phyloP scores from a whole-genome alignment of 2,797 vertebrate species.

The Thalassophryne amazonica region DNA sequence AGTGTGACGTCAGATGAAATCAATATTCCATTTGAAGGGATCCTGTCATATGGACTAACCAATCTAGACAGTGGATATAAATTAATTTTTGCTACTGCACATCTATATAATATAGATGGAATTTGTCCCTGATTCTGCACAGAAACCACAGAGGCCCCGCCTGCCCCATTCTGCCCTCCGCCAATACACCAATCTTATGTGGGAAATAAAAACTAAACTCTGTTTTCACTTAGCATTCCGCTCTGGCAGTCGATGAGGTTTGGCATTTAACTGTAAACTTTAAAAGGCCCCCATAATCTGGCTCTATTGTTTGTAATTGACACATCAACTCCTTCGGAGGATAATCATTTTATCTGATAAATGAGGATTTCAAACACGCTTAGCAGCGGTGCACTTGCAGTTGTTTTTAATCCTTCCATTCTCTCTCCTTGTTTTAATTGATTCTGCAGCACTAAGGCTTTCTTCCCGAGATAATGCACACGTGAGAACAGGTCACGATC shows the following conservation, averaged over 20 bases:
- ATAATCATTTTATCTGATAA: slow-evolving; percentile 86
- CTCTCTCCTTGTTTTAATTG: slow-evolving; percentile 78
- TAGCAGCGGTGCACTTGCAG: slow-evolving; percentile 75
- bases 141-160: too few species aligned
- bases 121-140: too few species aligned
- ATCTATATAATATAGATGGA: too few species aligned
- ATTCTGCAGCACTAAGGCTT: slow-evolving; percentile 71
- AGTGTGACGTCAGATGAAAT: too few species aligned
- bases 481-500: slow-evolving; percentile 72
- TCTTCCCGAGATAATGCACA: slow-evolving; percentile 75
- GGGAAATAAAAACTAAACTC: slow-evolving; percentile 38
- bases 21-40: too few species aligned
- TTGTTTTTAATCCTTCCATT: slow-evolving; percentile 80
- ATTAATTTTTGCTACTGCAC: too few species aligned
- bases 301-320: slow-evolving; percentile 72
- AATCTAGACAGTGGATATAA: too few species aligned
- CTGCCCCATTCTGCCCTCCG: too few species aligned
- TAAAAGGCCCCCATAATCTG: slow-evolving; percentile 67
- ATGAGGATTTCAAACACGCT: slow-evolving; percentile 77
- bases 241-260: slow-evolving; percentile 62
- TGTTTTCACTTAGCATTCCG: slow-evolving; percentile 45
- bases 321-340: slow-evolving; percentile 73
- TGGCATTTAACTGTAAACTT: slow-evolving; percentile 75
- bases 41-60: too few species aligned
- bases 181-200: slow-evolving; percentile 22